phyloP scores from a whole-genome alignment of 37 sponge, comb jelly and placozoan species.

The Beroe ovata region DNA sequence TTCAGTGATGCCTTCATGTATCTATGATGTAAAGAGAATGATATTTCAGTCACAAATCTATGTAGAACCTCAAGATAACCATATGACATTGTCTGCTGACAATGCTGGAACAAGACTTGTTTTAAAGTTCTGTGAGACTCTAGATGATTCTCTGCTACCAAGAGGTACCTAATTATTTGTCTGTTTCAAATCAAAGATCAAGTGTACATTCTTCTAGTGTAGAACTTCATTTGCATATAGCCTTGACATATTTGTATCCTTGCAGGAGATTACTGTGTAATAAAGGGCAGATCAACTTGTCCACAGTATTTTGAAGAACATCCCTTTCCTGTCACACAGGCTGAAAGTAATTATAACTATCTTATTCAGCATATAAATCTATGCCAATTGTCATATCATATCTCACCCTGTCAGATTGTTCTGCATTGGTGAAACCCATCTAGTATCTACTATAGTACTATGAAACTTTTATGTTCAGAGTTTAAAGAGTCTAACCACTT shows the following conservation, averaged over 20 bases:
- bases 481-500: neutral
- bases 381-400: no score
- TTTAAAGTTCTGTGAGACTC: conserved; percentile 21
- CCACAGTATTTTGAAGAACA: conserved; percentile 6
- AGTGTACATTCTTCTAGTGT: neutral
- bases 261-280: conserved; percentile 17
- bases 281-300: conserved; percentile 9
- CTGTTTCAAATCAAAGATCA: neutral
- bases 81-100: neutral
- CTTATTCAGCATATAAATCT: no score
- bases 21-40: neutral
- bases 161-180: neutral
- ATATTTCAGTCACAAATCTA: neutral
- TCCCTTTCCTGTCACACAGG: neutral
- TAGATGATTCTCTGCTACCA: neutral
- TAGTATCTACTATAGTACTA: no score
- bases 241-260: neutral
- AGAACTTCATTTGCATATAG: neutral
- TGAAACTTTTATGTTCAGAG: neutral
- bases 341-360: neutral
- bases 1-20: no score
- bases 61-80: neutral
- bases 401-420: no score
- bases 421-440: no score
- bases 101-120: conserved; percentile 8